Evolutionary conservation across 1,140 invertebrate species (phyloP).

Genomic region (Drosophila parabipectinata): DNA sequence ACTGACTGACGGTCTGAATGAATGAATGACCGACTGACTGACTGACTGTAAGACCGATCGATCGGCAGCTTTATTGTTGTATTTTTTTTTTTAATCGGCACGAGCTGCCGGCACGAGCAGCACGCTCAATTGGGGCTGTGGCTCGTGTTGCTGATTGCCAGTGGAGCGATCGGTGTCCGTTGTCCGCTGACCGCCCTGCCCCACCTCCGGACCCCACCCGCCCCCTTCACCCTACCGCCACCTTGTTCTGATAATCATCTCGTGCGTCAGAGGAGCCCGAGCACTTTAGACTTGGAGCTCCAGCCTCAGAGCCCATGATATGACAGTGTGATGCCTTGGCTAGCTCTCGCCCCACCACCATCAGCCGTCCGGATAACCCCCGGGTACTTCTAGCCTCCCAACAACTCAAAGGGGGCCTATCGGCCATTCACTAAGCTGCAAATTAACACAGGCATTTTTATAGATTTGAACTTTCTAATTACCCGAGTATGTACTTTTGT

Average conservation of each 20-base stretch:
- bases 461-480: slow-evolving; percentile 51
- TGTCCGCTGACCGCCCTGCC: slow-evolving; percentile 14
- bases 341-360: background rate
- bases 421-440: slow-evolving; percentile 32
- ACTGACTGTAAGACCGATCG: slow-evolving; percentile 42
- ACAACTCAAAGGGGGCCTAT: slow-evolving; percentile 1
- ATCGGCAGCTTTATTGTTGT: slow-evolving; percentile 18
- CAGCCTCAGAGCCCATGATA: slow-evolving; percentile 30
- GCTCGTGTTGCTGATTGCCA: slow-evolving; percentile 71
- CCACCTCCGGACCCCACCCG: slow-evolving; percentile 6
- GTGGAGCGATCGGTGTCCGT: slow-evolving; percentile 22
- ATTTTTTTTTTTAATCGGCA: slow-evolving; percentile 43
- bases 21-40: slow-evolving; percentile 14
- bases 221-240: background rate
- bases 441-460: slow-evolving; percentile 45
- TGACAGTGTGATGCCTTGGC: slow-evolving; percentile 8
- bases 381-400: background rate
- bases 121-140: slow-evolving; percentile 74
- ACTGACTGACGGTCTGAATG: slow-evolving; percentile 3
- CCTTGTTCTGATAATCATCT: slow-evolving; percentile 69
- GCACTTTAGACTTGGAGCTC: slow-evolving; percentile 56
- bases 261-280: slow-evolving; percentile 72
- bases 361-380: slow-evolving; percentile 2
- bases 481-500: slow-evolving; percentile 10
- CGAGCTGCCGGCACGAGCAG: slow-evolving; percentile 68